Evolutionary conservation across 2,888 invertebrate genomes (phyloP), one percentile per base, ranked within the genome.

Genomic region (Aleiodes testaceus): DNA sequence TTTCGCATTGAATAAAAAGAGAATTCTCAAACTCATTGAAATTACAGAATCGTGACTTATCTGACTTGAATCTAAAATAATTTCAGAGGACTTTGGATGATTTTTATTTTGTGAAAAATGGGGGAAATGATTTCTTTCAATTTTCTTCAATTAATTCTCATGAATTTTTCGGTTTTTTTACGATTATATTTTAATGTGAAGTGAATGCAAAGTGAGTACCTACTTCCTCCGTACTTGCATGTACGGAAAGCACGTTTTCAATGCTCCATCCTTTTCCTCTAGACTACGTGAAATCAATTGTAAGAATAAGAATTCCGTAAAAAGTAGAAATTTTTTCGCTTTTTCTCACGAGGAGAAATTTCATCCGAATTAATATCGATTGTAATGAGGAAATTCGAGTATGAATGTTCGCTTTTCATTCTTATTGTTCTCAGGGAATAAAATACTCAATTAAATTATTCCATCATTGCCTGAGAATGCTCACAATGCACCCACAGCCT

Each of bases 1-100:
- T 36, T 36, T 36, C 36, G 6, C 36, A 36, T 36, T 36, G 36
- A 36, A 36, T 36, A 36, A 61, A 73, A 73, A 63, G 18, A 66
- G 68, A 72, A 72, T 59, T 49, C 53, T 22, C 72, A 69, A 36
- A 75, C 73, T 73, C 75, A 75, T 73, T 75, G 75, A 73, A 73
- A 75, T 75, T 75, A 70, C 75, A 75, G 69, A 52, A 73, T 70
- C 69, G 47, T 47, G 16, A 47, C 16, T 47, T 47, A 47, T 16
- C 16, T 47, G 47, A 47, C 47, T 47, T 5, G 16, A 47, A 47
- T 47, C 14, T 47, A 2, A 47, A 47, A 14, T 47, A 16, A 9
- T 36, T 36, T 36, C 36, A 36, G 11, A 36, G 36, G 9, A 36
- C 11, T 36, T 36, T 9, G 9, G 36, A 36, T 9, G 6, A 9